Percentiles rank a stretch among this genome's conserved stretches.
Conservation (phyloP, 1,140 invertebrate genomes). For the Temnothorax nylanderi region DNA sequence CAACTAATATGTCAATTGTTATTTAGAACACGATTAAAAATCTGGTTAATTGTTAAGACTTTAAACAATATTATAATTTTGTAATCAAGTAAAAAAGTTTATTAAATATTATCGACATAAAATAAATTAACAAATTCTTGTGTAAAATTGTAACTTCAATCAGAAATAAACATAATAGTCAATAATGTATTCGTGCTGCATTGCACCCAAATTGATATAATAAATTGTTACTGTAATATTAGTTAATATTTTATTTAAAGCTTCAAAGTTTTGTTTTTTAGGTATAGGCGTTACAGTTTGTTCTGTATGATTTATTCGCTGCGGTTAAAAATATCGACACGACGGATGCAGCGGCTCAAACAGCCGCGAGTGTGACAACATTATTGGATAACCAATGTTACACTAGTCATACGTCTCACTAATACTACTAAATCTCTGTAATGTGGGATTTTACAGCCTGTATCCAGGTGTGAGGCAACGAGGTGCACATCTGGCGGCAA, state of each 20-base stretch:
- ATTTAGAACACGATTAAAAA: neutral
- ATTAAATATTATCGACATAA: neutral
- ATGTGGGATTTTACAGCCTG: conserved; percentile 56
- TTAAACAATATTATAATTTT: neutral
- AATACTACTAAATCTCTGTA: conserved; percentile 48
- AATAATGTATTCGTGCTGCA: neutral
- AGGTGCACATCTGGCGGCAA: conserved; percentile 44
- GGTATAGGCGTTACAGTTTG: neutral
- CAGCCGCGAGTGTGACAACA: conserved; percentile 12
- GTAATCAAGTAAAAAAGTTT: neutral
- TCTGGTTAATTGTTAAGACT: neutral
- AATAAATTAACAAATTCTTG: neutral
- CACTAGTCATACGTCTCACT: conserved; percentile 36
- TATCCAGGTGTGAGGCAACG: conserved; percentile 38
- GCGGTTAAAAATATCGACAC: conserved; percentile 3
- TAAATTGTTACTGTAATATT: conserved; percentile 14
- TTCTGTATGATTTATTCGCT: neutral
- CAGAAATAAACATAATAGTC: neutral
- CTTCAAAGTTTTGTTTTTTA: neutral
- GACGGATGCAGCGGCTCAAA: neutral
- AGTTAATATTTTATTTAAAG: conserved; percentile 1
- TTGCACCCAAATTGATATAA: neutral
- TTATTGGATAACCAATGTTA: conserved; percentile 48
- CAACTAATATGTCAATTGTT: neutral
- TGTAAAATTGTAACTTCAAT: neutral